Evolutionary conservation across 2,888 invertebrate species (phyloP), one percentile per base, ranked within the genome.

Genomic region (Leuctra nigra): DNA sequence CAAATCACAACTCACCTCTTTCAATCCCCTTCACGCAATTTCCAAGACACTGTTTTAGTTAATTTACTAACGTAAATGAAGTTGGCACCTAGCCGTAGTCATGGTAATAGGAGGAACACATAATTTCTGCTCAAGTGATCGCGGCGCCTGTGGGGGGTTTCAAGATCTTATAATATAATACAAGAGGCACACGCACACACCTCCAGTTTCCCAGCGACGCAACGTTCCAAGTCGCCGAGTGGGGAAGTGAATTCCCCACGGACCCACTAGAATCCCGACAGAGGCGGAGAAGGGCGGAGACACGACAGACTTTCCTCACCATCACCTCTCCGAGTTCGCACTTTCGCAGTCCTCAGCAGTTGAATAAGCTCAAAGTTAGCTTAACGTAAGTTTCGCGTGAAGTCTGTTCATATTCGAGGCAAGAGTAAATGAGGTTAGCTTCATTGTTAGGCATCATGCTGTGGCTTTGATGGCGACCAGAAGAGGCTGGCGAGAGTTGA

Each of bases 361-460:
- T 44, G 20, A 23, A 44, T 20, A 44, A 44, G 44, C 44, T 44
- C 44, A 44, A 44, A 44, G 44, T 50, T 50, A 48, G 33, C 50
- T 35, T 50, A 35, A 50, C 48, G 25, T 25, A 33, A 50, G 33
- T 50, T 50, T 29, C 33, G 20, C 50, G 33, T 50, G 44, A 44
- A 44, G n/a, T 20, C n/a, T 44, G 44, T 23, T 44, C 44, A 44
- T 44, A 22, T 44, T 23, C 23, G 44, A 9, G 23, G 44, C n/a
- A 44, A 20, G 44, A 44, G 44, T 44, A 44, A n/a, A 44, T 44
- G 44, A 44, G 44, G 23, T 44, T 44, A 44, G 23, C 20, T 44
- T 44, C 23, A 44, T 44, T 44, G 44, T 44, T 44, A 23, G 44
- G n/a, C 44, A 44, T 44, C 20, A 20, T 44, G 44, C 44, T 20